Percentiles rank a stretch among this genome's conserved stretches.
Conservation (phyloP, 2,797 vertebrate genomes). For the Morus bassanus region DNA sequence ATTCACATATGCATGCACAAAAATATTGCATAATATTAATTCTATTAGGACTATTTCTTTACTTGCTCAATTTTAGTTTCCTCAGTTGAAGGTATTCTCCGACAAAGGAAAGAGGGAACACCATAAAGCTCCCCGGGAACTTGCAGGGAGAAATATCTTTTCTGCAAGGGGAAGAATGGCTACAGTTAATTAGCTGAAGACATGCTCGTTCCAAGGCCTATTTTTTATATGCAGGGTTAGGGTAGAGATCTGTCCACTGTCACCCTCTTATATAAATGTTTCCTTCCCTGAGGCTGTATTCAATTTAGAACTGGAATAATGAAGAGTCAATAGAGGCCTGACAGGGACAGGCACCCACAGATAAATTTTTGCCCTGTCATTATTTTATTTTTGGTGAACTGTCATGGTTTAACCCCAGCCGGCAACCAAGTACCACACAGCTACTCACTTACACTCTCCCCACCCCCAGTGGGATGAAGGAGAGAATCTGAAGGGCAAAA, state of each 20-base stretch:
- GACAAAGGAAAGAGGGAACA: not conserved
- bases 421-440: no score
- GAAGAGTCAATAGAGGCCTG: not conserved
- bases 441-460: no score
- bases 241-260: not conserved
- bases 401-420: no score
- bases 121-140: not conserved
- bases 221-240: not conserved
- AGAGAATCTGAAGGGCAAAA: no score
- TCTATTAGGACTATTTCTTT: not conserved
- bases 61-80: not conserved
- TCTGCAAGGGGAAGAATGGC: not conserved
- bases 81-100: not conserved
- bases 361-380: not conserved
- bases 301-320: not conserved
- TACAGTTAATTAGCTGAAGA: not conserved
- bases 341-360: not conserved
- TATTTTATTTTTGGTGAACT: not conserved
- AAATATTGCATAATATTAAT: not conserved
- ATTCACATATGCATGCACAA: not conserved
- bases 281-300: constrained; percentile 35
- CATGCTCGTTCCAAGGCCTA: not conserved
- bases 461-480: no score
- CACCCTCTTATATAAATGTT: constrained; percentile 28
- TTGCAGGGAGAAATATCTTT: not conserved